A percentile compares a stretch with the other conserved stretches of the same genome.
These are phyloP conservation scores for Rotaria socialis DNA, from an alignment of 2,888 invertebrate species.

Conservation along the genomic window DNA sequence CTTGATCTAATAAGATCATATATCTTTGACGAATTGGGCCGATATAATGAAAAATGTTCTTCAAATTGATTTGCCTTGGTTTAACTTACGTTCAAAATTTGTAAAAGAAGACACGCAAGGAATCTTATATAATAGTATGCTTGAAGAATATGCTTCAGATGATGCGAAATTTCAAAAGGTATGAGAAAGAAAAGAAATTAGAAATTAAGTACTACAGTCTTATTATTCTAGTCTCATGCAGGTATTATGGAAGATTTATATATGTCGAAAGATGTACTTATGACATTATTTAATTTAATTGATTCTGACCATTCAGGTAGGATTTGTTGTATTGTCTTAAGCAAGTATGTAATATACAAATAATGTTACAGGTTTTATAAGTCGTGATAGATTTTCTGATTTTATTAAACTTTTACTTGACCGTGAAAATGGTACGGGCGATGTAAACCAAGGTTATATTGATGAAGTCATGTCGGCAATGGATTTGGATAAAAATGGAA, in stretches of 20 bases:
- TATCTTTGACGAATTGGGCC: background rate
- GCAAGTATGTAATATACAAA: background rate
- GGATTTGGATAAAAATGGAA: conserved; percentile 34
- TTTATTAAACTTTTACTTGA: background rate
- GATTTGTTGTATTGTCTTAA: background rate
- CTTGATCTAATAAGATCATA: background rate
- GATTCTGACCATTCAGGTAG: conserved; percentile 21
- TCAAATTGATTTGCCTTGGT: background rate
- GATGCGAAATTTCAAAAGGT: background rate
- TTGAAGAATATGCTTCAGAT: background rate
- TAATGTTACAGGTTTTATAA: background rate
- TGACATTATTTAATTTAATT: conserved; percentile 3
- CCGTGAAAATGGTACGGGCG: background rate
- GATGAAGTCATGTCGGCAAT: conserved; percentile 5
- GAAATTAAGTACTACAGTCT: too few relatives aligned
- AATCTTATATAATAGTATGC: background rate
- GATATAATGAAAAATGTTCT: background rate
- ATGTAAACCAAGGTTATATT: background rate
- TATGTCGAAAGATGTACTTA: background rate
- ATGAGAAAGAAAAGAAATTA: background rate
- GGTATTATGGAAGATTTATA: conserved; percentile 32
- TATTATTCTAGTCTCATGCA: background rate
- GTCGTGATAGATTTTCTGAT: conserved; percentile 5
- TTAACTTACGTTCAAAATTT: background rate
- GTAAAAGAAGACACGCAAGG: background rate